Percentiles rank a stretch among this genome's conserved stretches.
Evolutionary conservation across 2,113 vertebrate species (phyloP).

Genomic region (Xyrauchen texanus): DNA sequence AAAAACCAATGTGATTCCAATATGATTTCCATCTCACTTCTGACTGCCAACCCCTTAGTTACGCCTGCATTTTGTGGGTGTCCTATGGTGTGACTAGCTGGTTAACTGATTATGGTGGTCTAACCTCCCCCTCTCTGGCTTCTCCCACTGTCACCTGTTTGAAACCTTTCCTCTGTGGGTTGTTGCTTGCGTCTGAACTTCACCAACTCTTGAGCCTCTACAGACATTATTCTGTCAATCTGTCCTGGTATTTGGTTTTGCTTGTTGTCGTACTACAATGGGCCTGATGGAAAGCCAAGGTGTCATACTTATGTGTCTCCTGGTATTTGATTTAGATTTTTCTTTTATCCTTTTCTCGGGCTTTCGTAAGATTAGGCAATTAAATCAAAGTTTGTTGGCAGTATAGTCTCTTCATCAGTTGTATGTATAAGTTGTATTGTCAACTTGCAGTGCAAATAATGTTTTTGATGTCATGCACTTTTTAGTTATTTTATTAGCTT

Average conservation of each 20-base stretch:
- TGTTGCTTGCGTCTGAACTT: slow-evolving; percentile 78
- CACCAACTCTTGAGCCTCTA: slow-evolving; percentile 66
- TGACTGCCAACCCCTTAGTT: slow-evolving; percentile 42
- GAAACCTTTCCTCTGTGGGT: slow-evolving; percentile 72
- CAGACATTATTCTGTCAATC: slow-evolving; percentile 69
- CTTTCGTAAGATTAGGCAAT: background rate
- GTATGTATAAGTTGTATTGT: background rate
- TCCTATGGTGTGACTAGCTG: slow-evolving; percentile 25
- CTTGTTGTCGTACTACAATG: slow-evolving; percentile 57
- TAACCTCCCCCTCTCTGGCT: slow-evolving; percentile 4
- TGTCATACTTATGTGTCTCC: background rate
- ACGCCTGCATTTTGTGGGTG: slow-evolving; percentile 52
- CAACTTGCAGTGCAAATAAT: background rate
- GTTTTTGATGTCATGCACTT: background rate
- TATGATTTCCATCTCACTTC: slow-evolving; percentile 52
- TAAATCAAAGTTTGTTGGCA: background rate
- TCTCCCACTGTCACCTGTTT: slow-evolving; percentile 58
- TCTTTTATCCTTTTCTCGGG: background rate
- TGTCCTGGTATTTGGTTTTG: slow-evolving; percentile 70
- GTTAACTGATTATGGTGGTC: slow-evolving; percentile 31
- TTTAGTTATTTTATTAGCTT: background rate
- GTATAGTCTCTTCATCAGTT: background rate
- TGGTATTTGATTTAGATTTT: background rate
- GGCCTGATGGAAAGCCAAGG: slow-evolving; percentile 28
- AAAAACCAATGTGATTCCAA: slow-evolving; percentile 45